A percentile compares a stretch with the other conserved stretches of the same genome.
Evolutionary conservation across 2,888 invertebrate species (phyloP).

Genomic region (Cataglyphis rosenhaueri): DNA sequence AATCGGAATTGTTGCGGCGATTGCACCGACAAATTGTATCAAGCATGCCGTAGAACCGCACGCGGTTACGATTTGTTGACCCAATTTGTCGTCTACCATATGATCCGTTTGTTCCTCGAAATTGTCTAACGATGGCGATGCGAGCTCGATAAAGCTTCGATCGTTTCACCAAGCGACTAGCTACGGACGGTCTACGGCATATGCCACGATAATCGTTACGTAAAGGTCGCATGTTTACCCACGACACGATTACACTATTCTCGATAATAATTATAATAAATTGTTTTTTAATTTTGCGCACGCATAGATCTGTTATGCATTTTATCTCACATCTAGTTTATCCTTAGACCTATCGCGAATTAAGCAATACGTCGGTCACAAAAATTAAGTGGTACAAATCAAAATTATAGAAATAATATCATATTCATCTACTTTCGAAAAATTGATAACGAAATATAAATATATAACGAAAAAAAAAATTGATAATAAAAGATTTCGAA

Average conservation of each 20-base stretch:
- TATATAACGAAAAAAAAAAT: background rate
- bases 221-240: conserved; percentile 25
- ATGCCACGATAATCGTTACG: conserved; percentile 33
- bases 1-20: background rate
- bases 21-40: conserved; percentile 48
- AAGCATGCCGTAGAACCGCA: conserved; percentile 54
- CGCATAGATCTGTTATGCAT: conserved; percentile 1
- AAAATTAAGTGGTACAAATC: conserved; percentile 1
- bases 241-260: conserved; percentile 3
- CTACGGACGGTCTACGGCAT: background rate
- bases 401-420: conserved; percentile 7
- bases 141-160: conserved; percentile 41
- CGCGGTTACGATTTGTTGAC: conserved; percentile 60
- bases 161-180: conserved; percentile 4
- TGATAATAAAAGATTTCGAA: background rate
- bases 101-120: conserved; percentile 49
- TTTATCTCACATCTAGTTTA: conserved; percentile 12
- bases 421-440: background rate
- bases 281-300: conserved; percentile 30
- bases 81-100: conserved; percentile 64
- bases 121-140: conserved; percentile 51
- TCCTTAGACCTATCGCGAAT: background rate
- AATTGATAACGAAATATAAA: background rate
- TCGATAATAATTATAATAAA: conserved; percentile 22
- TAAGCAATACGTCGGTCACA: background rate